Conservation (phyloP, 2,797 vertebrate genomes). For the Furcifer pardalis region DNA sequence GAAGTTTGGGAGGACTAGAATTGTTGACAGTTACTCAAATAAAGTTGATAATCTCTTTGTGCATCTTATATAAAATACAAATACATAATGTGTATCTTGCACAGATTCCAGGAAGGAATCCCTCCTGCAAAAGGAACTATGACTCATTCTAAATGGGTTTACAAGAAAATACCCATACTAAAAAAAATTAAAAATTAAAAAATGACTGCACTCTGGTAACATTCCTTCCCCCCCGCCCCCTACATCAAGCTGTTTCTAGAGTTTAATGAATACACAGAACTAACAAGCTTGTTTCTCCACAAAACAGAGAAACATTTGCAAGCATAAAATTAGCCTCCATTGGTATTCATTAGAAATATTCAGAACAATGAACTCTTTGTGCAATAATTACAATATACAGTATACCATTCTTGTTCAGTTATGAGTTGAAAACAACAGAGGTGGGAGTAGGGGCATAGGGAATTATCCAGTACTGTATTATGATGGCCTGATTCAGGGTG, state of each 20-base stretch:
- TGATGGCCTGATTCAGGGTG: background rate
- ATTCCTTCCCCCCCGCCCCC: slow-evolving; percentile 25
- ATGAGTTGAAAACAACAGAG: background rate
- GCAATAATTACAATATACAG: background rate
- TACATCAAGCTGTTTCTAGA: background rate
- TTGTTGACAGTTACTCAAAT: slow-evolving; percentile 55
- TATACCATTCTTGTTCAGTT: background rate
- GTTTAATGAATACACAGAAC: background rate
- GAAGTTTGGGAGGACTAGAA: slow-evolving; percentile 32
- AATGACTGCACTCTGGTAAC: slow-evolving; percentile 30
- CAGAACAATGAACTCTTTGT: slow-evolving; percentile 7
- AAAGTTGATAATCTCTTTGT: slow-evolving; percentile 63
- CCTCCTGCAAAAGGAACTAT: slow-evolving; percentile 59
- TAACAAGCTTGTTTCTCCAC: slow-evolving; percentile 14
- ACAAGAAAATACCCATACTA: slow-evolving; percentile 42
- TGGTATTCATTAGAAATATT: slow-evolving; percentile 36
- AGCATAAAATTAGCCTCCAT: slow-evolving; percentile 4
- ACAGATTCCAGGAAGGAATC: slow-evolving; percentile 62
- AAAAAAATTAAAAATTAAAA: slow-evolving; percentile 22
- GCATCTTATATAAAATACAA: slow-evolving; percentile 63
- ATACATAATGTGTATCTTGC: slow-evolving; percentile 58
- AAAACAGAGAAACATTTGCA: slow-evolving; percentile 33
- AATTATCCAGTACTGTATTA: background rate
- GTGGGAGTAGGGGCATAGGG: background rate
- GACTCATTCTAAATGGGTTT: slow-evolving; percentile 59